Conservation (phyloP, 2,113 vertebrate species). For the Pterophyllum scalare region DNA sequence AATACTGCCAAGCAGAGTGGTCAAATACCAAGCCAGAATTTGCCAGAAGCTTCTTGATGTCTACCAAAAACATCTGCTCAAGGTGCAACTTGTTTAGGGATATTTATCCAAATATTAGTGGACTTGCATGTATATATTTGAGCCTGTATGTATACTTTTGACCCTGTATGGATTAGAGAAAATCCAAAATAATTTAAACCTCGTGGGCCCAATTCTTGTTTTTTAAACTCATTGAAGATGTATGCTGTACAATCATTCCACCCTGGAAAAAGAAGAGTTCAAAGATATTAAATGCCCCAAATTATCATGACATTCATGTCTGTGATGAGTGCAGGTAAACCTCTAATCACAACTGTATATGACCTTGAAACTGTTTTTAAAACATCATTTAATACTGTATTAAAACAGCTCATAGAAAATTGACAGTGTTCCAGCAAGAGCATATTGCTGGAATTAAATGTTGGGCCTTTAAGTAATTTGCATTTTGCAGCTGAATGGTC, state of each 20-base stretch:
- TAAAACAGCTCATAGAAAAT: constrained; percentile 13
- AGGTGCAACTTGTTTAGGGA: not conserved
- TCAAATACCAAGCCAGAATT: not conserved
- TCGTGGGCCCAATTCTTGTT: too few species aligned
- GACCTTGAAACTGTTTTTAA: not conserved
- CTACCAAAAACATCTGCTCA: not conserved
- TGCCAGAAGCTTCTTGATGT: not conserved
- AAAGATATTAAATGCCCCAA: not conserved
- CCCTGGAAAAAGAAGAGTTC: too few species aligned
- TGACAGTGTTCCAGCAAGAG: constrained; percentile 14
- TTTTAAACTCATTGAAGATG: too few species aligned
- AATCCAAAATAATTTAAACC: too few species aligned
- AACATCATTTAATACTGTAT: constrained; percentile 24
- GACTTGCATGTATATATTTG: too few species aligned
- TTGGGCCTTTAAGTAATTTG: constrained; percentile 55
- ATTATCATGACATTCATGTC: not conserved
- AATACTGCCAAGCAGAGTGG: too few species aligned
- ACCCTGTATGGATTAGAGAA: too few species aligned
- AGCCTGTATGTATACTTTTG: too few species aligned
- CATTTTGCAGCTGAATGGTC: constrained; percentile 49
- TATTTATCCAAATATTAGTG: not conserved
- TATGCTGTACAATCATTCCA: not conserved
- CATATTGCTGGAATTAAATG: constrained; percentile 47
- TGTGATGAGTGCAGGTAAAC: not conserved
- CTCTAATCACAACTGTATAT: not conserved